phyloP scores from a whole-genome alignment of 2,888 invertebrate genomes.

The Brenthis daphne region DNA sequence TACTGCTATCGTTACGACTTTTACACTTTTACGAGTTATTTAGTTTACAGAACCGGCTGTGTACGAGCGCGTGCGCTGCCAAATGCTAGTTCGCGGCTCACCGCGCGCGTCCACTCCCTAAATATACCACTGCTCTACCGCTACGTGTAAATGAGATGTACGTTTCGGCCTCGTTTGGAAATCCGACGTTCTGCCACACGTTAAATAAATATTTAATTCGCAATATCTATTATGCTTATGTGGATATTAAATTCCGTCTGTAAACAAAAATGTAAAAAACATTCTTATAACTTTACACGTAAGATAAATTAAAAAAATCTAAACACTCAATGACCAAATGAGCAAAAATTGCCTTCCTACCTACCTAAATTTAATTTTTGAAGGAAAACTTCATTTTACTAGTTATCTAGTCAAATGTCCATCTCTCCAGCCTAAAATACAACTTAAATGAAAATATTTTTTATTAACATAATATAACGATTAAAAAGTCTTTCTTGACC shows the following conservation, averaged over 20 bases:
- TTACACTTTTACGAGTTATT: constrained; percentile 82
- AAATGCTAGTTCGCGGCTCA: constrained; percentile 81
- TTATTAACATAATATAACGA: too few relatives aligned
- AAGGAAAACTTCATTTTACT: too few relatives aligned
- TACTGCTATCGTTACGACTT: constrained; percentile 79
- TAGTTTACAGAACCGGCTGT: constrained; percentile 74
- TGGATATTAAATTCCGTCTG: neutral
- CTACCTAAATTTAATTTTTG: too few relatives aligned
- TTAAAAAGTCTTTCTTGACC: neutral
- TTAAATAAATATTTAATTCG: constrained; percentile 22
- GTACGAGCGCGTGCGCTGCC: constrained; percentile 69
- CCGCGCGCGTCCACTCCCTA: constrained; percentile 70
- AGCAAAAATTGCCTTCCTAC: too few relatives aligned
- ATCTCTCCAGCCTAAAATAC: too few relatives aligned
- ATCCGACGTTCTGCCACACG: constrained; percentile 31
- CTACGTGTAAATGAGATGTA: constrained; percentile 76
- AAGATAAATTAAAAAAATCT: too few relatives aligned
- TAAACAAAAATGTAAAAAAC: neutral
- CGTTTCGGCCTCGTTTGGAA: constrained; percentile 71
- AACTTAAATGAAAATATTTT: too few relatives aligned
- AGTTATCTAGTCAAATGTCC: too few relatives aligned
- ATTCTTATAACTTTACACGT: too few relatives aligned
- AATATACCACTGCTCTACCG: constrained; percentile 66
- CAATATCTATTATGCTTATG: neutral
- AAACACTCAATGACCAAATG: too few relatives aligned